phyloP scores from a whole-genome alignment of 2,888 invertebrate species.

The Sesia bembeciformis region DNA sequence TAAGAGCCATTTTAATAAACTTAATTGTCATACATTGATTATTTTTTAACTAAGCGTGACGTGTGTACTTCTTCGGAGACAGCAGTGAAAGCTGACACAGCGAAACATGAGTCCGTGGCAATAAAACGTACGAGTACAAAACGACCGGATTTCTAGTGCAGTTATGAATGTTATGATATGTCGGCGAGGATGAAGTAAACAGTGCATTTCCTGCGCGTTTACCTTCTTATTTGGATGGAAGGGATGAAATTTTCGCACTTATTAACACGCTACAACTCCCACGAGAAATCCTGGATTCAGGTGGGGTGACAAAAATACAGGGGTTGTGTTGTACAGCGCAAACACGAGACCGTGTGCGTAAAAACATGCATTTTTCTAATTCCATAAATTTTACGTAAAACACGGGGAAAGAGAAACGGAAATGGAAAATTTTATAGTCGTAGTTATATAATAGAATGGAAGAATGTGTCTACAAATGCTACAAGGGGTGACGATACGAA shows the following conservation, averaged over 20 bases:
- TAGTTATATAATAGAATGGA: too few species aligned
- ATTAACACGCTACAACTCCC: conserved; percentile 51
- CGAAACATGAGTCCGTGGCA: conserved; percentile 10
- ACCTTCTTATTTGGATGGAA: conserved; percentile 14
- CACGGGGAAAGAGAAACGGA: conserved; percentile 3
- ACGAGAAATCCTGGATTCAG: conserved; percentile 51
- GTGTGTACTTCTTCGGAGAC: background rate
- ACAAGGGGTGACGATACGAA: too few species aligned
- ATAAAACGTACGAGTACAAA: conserved; percentile 9
- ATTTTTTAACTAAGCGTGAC: background rate
- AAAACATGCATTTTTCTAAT: conserved; percentile 25
- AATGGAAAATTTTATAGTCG: background rate
- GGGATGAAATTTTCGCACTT: conserved; percentile 42
- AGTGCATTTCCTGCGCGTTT: conserved; percentile 19
- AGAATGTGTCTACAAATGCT: too few species aligned
- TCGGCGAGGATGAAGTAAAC: conserved; percentile 16
- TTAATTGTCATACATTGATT: background rate
- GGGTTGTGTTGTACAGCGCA: conserved; percentile 33
- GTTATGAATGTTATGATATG: conserved; percentile 10
- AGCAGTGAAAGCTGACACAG: conserved; percentile 16
- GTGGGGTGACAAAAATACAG: conserved; percentile 37
- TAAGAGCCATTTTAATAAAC: too few species aligned
- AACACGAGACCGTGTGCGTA: conserved; percentile 7
- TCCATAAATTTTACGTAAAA: conserved; percentile 23
- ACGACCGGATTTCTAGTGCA: conserved; percentile 16